Conservation (phyloP, 2,113 vertebrate species). For the Mesitornis unicolor region DNA sequence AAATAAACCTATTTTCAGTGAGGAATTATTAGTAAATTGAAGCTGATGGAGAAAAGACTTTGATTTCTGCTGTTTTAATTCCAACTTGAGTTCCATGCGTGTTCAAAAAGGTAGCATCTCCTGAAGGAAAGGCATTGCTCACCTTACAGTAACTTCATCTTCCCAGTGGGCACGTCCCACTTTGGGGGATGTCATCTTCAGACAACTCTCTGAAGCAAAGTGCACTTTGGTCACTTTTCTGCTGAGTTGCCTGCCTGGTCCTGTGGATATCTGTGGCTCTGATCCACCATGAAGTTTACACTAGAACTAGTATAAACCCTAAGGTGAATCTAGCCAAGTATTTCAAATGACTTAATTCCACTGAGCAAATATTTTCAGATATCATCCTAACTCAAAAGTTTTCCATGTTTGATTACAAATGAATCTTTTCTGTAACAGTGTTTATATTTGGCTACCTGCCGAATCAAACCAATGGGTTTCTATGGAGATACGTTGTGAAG, state of each 20-base stretch:
- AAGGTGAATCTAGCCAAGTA: neutral
- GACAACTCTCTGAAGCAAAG: neutral
- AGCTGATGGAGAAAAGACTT: neutral
- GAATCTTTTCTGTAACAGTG: neutral
- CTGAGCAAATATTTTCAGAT: constrained; percentile 24
- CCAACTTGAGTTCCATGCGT: neutral
- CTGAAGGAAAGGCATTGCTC: neutral
- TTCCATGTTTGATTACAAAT: constrained; percentile 15
- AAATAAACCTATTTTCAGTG: neutral
- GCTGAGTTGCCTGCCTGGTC: neutral
- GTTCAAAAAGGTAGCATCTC: neutral
- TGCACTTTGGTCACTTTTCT: neutral
- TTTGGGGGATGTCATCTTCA: neutral
- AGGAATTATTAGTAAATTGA: neutral
- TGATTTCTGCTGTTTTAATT: neutral
- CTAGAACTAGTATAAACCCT: neutral
- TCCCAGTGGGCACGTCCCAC: neutral
- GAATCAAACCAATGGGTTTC: neutral
- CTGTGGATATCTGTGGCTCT: neutral
- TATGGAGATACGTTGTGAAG: neutral
- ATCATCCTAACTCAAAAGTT: neutral
- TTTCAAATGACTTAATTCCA: neutral
- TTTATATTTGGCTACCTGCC: neutral
- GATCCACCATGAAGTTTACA: neutral
- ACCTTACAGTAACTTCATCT: neutral